phyloP scores from a whole-genome alignment of 2,888 invertebrate species.

The Aleiodes leptofemur region DNA sequence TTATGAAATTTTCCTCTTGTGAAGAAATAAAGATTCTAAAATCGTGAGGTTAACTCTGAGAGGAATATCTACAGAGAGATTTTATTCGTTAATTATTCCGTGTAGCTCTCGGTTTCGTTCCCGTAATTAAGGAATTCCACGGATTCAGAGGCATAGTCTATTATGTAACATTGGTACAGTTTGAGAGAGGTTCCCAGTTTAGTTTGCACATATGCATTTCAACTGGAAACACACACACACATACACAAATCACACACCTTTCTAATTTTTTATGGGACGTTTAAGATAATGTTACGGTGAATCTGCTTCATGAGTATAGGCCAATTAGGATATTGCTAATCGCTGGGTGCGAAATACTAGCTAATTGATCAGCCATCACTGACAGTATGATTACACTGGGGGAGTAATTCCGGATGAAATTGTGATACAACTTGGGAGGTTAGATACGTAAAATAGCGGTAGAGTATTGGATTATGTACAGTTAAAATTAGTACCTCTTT shows the following conservation, averaged over 20 bases:
- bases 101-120: conserved; percentile 35
- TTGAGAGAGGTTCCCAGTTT: neutral
- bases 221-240: neutral
- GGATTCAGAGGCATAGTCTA: conserved; percentile 34
- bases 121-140: conserved; percentile 53
- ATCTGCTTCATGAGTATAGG: conserved; percentile 11
- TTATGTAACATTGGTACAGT: neutral
- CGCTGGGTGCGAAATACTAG: conserved; percentile 17
- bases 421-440: too few species aligned
- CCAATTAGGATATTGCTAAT: conserved; percentile 39
- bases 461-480: neutral
- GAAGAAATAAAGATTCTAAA: conserved; percentile 26
- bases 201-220: neutral
- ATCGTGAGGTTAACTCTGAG: conserved; percentile 15
- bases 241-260: neutral
- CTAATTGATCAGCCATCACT: conserved; percentile 32
- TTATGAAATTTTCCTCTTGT: conserved; percentile 20
- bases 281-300: conserved; percentile 17
- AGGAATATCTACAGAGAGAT: conserved; percentile 1
- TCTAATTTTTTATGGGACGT: conserved; percentile 25
- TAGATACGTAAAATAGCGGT: neutral
- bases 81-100: conserved; percentile 40
- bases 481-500: too few species aligned
- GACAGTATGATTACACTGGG: conserved; percentile 11
- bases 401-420: neutral